Evolutionary conservation across 2,113 vertebrate species (phyloP), one percentile per base, ranked within the genome.

Genomic region (Thalassarche chlororhynchos): DNA sequence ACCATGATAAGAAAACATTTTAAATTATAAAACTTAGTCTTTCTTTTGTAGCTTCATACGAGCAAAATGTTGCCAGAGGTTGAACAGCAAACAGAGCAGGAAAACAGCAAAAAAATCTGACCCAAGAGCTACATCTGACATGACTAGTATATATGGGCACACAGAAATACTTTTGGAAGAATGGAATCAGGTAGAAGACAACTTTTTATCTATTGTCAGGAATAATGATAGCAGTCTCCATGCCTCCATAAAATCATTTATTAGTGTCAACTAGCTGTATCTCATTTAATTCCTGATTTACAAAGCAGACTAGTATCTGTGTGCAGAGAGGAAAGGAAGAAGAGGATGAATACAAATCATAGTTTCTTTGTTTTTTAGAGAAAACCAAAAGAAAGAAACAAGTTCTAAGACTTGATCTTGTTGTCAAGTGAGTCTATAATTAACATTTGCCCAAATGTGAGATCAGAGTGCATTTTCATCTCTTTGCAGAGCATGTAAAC

Each of bases 361-460:
- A 29, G 18, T 58, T 79, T 52, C n/a, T 66, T 46, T 51, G 5
- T 3, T 54, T 80, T 87, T 85, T 44, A 46, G 40, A 95, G 64
- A 83, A 91, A 84, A 70, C 7, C 8, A 29, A 89, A 76, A 61
- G 54, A 84, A 93, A 87, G 54, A 61, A 96, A 77, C 5, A 61
- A 83, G 18, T 93, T 81, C 31, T 54, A 75, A 85, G 20, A 40
- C 19, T 62, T 71, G 42, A 75, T 91, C 64, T 90, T 75, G 13
- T 51, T 93, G 40, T 36, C 61, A 72, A 72, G 31, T 29, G 13
- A 87, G 14, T 80, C 66, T 66, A 12, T 87, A 93, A 93, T 94
- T 97, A 97, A 87, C 38, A 69, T 44, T 51, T 83, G 34, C 65
- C 42, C 87, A 95, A 95, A 91, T 84, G 88, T 55, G 92, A 89